Percentiles rank a stretch among this genome's conserved stretches.
Evolutionary conservation across 1,140 invertebrate genomes (phyloP).

Genomic region (Schmidtea mediterranea): DNA sequence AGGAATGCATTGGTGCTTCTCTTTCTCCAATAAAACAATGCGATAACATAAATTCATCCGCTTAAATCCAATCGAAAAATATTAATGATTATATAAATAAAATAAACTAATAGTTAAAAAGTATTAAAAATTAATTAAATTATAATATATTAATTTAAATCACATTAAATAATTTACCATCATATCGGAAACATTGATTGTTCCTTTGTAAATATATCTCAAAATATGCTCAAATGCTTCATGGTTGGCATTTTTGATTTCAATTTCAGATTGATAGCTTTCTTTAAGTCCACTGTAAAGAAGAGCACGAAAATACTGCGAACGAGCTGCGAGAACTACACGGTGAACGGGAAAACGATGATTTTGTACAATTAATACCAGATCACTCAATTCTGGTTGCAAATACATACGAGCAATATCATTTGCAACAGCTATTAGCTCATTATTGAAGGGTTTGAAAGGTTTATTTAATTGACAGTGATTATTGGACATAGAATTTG

Average conservation of each 20-base stretch:
- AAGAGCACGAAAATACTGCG: slow-evolving; percentile 64
- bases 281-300: slow-evolving; percentile 68
- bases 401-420: slow-evolving; percentile 52
- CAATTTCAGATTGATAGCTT: slow-evolving; percentile 48
- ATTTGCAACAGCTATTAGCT: slow-evolving; percentile 26
- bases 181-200: slow-evolving; percentile 49
- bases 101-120: too few species aligned
- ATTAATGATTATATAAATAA: too few species aligned
- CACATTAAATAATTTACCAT: too few species aligned
- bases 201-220: slow-evolving; percentile 77
- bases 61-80: too few species aligned
- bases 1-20: too few species aligned
- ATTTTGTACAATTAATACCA: slow-evolving; percentile 57
- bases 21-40: neutral
- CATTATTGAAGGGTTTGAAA: too few species aligned
- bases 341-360: slow-evolving; percentile 56
- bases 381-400: slow-evolving; percentile 63
- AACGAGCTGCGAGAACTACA: slow-evolving; percentile 63
- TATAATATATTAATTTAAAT: too few species aligned
- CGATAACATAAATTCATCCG: neutral
- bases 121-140: too few species aligned
- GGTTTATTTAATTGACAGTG: too few species aligned
- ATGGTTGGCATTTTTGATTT: slow-evolving; percentile 52
- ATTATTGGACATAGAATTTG: too few species aligned
- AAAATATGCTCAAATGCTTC: slow-evolving; percentile 61